These are phyloP conservation scores for Ochotona curzoniae DNA, from an alignment of 2,113 vertebrate species.

Conservation along the genomic window DNA sequence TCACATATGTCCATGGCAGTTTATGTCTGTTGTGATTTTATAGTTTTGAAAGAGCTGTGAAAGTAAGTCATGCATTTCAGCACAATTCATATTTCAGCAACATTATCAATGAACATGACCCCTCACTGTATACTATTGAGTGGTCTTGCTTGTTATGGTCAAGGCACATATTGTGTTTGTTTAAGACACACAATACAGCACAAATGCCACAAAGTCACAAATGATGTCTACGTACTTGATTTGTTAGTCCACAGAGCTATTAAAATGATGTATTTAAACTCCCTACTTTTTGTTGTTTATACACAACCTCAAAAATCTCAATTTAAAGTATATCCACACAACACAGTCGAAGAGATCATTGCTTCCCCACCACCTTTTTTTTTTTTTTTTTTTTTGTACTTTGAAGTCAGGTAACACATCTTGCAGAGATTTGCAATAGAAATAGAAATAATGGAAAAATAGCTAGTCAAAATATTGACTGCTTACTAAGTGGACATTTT, in stretches of 20 bases:
- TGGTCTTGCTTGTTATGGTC: not conserved
- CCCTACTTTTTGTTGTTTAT: not conserved
- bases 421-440: slow-evolving; percentile 23
- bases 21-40: not conserved
- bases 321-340: not conserved
- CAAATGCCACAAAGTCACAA: not conserved
- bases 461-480: not conserved
- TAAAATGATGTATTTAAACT: not conserved
- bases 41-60: slow-evolving; percentile 41
- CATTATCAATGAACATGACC: not conserved
- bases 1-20: not conserved
- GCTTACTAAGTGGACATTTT: not conserved
- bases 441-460: not conserved
- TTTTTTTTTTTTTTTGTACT: not conserved
- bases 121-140: not conserved
- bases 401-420: not conserved
- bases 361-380: not conserved
- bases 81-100: not conserved
- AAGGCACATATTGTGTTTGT: not conserved
- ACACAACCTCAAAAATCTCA: not conserved
- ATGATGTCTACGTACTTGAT: not conserved
- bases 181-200: not conserved
- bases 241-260: not conserved
- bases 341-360: not conserved
- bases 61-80: not conserved